Evolutionary conservation across 2,113 vertebrate species (phyloP).

Genomic region (Rhodinocichla rosea): DNA sequence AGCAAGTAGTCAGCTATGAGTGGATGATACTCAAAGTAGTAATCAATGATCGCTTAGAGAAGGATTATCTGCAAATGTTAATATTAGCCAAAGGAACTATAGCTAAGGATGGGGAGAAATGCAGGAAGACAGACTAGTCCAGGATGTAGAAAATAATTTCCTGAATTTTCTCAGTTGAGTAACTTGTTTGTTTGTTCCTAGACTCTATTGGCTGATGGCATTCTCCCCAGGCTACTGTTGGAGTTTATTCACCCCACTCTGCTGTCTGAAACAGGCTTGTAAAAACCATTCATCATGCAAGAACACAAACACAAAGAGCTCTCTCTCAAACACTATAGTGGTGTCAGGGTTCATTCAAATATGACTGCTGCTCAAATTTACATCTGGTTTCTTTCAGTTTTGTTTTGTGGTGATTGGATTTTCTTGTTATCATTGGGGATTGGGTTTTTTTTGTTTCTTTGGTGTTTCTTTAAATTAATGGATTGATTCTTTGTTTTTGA

Average conservation of each 20-base stretch:
- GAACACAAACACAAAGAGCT: neutral
- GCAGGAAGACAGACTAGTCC: neutral
- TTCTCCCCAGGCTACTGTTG: neutral
- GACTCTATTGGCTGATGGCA: neutral
- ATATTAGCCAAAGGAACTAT: neutral
- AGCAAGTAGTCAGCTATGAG: neutral
- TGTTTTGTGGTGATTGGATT: neutral
- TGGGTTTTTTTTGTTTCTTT: neutral
- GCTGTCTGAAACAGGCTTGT: neutral
- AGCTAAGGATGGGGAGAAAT: neutral
- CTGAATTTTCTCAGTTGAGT: neutral
- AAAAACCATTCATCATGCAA: neutral
- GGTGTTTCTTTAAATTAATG: neutral
- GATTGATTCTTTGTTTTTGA: neutral
- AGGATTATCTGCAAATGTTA: neutral
- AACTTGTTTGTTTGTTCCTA: neutral
- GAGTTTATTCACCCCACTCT: neutral
- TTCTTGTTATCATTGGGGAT: neutral
- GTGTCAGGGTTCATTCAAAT: neutral
- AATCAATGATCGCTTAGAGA: neutral
- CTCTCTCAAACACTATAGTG: neutral
- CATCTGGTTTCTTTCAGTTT: neutral
- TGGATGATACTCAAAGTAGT: neutral
- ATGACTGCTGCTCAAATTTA: neutral
- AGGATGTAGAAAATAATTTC: neutral